A percentile compares a stretch with the other conserved stretches of the same genome.
phyloP scores from a whole-genome alignment of 2,888 invertebrate species.

The Pachymerium ferrugineum region DNA sequence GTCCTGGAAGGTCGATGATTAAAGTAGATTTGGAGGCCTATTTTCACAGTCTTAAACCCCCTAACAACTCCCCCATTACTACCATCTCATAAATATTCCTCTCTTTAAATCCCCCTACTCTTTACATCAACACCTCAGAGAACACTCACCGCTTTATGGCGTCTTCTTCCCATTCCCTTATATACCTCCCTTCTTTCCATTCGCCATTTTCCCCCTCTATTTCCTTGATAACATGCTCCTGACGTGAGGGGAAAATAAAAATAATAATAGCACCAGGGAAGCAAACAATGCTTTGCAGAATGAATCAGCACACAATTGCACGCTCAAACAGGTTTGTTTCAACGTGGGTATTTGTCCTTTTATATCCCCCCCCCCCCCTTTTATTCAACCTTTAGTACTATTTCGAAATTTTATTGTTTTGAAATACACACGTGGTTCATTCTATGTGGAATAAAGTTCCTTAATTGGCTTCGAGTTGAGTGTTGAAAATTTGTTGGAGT shows the following conservation, averaged over 20 bases:
- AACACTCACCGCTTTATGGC: constrained; percentile 9
- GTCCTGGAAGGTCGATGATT: neutral
- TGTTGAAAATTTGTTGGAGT: too few relatives aligned
- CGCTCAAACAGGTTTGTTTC: constrained; percentile 14
- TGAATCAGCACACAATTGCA: constrained; percentile 8
- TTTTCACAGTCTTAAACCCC: neutral
- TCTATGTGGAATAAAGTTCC: too few relatives aligned
- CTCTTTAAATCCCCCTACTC: neutral
- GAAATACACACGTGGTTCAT: too few relatives aligned
- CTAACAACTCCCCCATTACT: constrained; percentile 1
- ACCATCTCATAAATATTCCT: constrained; percentile 6
- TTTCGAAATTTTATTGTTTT: neutral
- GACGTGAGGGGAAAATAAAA: constrained; percentile 1
- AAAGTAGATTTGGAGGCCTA: neutral
- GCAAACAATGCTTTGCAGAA: neutral
- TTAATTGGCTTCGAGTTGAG: too few relatives aligned
- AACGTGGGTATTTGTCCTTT: neutral
- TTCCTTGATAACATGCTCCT: neutral
- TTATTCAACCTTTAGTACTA: neutral
- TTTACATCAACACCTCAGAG: constrained; percentile 17
- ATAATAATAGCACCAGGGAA: constrained; percentile 12
- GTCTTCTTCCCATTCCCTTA: neutral
- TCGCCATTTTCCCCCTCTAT: neutral
- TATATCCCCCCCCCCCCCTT: neutral
- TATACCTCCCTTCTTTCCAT: neutral